A percentile compares a stretch with the other conserved stretches of the same genome.
These are phyloP conservation scores for Campoplex capitator DNA, from an alignment of 2,888 invertebrate species.

Conservation along the genomic window DNA sequence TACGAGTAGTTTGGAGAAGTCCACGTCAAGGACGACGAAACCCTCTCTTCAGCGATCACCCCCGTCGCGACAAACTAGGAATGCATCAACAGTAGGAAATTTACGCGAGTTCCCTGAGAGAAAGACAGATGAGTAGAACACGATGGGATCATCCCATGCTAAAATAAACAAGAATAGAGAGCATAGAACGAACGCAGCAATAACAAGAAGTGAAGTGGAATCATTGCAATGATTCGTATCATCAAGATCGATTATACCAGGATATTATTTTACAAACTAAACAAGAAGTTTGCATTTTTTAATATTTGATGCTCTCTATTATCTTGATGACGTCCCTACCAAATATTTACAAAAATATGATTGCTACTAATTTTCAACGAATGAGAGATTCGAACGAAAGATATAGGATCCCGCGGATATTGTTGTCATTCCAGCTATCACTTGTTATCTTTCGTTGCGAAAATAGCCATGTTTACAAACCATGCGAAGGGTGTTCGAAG, in stretches of 20 bases:
- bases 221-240: neutral
- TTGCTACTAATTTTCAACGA: neutral
- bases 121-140: neutral
- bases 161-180: neutral
- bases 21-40: slow-evolving; percentile 11
- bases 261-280: neutral
- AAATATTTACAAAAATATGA: neutral
- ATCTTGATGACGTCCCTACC: too few relatives aligned
- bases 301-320: neutral
- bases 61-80: slow-evolving; percentile 6
- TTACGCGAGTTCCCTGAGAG: neutral
- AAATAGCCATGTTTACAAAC: neutral
- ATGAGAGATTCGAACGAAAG: neutral
- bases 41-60: slow-evolving; percentile 6
- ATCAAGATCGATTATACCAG: too few relatives aligned
- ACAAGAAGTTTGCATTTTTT: neutral
- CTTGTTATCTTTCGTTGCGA: neutral
- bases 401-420: neutral
- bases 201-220: neutral
- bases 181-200: neutral
- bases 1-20: slow-evolving; percentile 33
- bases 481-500: neutral
- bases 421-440: neutral
- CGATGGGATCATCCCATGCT: neutral
- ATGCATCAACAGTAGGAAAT: slow-evolving; percentile 12